phyloP scores from a whole-genome alignment of 2,888 invertebrate genomes.

The Phlogophora meticulosa region DNA sequence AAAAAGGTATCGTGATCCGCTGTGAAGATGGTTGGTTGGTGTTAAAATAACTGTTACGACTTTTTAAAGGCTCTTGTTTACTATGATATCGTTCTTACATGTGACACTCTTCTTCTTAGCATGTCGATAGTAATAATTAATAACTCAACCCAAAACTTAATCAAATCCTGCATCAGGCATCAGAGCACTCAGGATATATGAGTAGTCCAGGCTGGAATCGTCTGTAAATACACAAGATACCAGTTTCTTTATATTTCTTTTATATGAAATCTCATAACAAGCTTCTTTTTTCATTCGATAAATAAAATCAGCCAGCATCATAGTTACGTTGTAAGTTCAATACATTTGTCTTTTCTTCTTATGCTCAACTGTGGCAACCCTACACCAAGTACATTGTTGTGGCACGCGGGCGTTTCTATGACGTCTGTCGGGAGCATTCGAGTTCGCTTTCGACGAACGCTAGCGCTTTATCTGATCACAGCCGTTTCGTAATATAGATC shows the following conservation, averaged over 20 bases:
- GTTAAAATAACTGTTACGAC: conserved; percentile 39
- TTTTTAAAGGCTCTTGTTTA: not conserved
- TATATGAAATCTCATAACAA: too few species aligned
- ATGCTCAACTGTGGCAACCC: conserved; percentile 48
- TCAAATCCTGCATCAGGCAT: too few species aligned
- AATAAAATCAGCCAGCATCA: too few species aligned
- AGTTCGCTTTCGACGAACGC: conserved; percentile 78
- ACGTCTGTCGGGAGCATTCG: conserved; percentile 76
- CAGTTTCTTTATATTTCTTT: too few species aligned
- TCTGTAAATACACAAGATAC: too few species aligned
- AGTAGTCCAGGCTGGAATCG: too few species aligned
- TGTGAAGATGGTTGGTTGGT: conserved; percentile 37
- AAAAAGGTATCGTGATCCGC: not conserved
- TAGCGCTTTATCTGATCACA: conserved; percentile 84
- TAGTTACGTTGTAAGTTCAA: not conserved
- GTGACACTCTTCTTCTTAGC: too few species aligned
- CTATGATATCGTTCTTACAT: not conserved
- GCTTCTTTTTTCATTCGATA: too few species aligned
- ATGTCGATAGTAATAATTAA: too few species aligned
- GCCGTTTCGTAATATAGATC: conserved; percentile 82
- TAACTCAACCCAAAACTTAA: too few species aligned
- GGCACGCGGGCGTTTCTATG: conserved; percentile 67
- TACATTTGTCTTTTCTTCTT: not conserved
- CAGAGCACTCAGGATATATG: too few species aligned
- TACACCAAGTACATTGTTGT: conserved; percentile 55